Evolutionary conservation across 2,113 vertebrate genomes (phyloP).

Genomic region (Perca flavescens): DNA sequence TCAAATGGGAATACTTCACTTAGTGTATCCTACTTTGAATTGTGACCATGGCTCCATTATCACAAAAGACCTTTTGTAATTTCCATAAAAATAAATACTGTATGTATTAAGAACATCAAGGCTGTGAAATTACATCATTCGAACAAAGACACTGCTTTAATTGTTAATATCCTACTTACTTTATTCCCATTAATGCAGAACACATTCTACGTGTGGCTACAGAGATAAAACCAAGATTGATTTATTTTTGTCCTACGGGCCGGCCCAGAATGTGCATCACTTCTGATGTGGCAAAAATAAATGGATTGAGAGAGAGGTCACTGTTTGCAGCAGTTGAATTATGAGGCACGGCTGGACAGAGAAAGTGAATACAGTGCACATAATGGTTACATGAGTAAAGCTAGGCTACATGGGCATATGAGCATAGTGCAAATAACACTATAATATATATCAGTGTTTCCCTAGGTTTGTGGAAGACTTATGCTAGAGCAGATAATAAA

Average conservation of each 20-base stretch:
- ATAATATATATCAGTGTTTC: not conserved
- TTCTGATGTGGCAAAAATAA: slow-evolving; percentile 49
- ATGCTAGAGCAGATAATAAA: too few species aligned
- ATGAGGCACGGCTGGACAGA: slow-evolving; percentile 49
- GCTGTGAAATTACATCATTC: not conserved
- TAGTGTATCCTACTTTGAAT: not conserved
- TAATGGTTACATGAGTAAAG: slow-evolving; percentile 21
- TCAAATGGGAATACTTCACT: not conserved
- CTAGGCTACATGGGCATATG: not conserved
- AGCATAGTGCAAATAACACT: not conserved
- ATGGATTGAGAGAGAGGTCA: slow-evolving; percentile 59
- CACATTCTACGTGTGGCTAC: not conserved
- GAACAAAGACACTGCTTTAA: not conserved
- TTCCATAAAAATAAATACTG: not conserved
- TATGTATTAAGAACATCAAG: not conserved
- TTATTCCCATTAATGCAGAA: slow-evolving; percentile 6
- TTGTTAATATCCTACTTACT: not conserved
- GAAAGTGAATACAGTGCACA: slow-evolving; percentile 30
- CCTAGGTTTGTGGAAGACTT: too few species aligned
- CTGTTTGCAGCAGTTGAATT: slow-evolving; percentile 38
- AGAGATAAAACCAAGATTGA: not conserved
- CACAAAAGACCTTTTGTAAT: not conserved
- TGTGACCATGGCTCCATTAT: not conserved
- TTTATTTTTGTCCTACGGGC: slow-evolving; percentile 28
- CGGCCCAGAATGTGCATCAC: slow-evolving; percentile 41